Evolutionary conservation across 2,888 invertebrate species (phyloP).

Genomic region (Orthosia incerta): DNA sequence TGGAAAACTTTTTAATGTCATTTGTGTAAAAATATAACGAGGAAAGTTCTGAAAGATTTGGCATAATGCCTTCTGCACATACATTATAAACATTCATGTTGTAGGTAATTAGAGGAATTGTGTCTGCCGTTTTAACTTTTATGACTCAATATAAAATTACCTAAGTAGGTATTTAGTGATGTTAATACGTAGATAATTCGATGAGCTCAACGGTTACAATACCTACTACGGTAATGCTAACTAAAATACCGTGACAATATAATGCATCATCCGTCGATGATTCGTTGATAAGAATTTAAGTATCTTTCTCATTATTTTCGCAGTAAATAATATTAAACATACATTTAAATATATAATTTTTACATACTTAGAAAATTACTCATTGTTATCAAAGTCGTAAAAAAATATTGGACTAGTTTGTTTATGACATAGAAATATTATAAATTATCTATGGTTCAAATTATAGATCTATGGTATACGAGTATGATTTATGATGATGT

Average conservation of each 20-base stretch:
- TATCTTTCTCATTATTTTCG: background rate
- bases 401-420: background rate
- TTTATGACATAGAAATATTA: no score
- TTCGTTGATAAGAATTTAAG: background rate
- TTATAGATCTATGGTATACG: no score
- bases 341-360: no score
- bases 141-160: background rate
- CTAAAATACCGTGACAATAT: no score
- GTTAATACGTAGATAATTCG: no score
- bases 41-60: constrained; percentile 2
- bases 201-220: background rate
- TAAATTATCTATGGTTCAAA: no score
- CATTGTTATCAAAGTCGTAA: no score
- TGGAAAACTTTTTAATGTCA: constrained; percentile 2
- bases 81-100: background rate
- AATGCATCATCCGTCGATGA: background rate
- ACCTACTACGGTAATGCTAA: background rate
- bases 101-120: constrained; percentile 11
- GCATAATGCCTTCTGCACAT: background rate
- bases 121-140: constrained; percentile 11
- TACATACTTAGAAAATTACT: no score
- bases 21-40: constrained; percentile 7
- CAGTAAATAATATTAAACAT: background rate
- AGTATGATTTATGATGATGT: no score
- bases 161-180: no score